Percentiles rank a stretch among this genome's conserved stretches.
phyloP scores from a whole-genome alignment of 1,140 invertebrate genomes.

The Drosophila truncata region DNA sequence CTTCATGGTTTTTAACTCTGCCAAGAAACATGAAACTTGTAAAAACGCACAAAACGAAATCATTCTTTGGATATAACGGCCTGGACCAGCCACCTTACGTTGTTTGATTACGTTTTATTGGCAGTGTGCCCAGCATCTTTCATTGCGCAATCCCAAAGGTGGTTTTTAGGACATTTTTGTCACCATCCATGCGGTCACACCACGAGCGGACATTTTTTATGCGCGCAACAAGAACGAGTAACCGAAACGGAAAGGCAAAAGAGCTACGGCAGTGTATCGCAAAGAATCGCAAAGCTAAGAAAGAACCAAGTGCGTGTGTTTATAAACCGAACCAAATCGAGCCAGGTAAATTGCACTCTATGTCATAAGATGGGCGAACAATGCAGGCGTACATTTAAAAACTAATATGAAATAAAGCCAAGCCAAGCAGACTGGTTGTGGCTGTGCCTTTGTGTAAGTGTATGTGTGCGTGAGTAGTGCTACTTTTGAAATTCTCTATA shows the following conservation, averaged over 20 bases:
- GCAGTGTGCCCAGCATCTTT: neutral
- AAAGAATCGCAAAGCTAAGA: constrained; percentile 40
- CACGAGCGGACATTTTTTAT: constrained; percentile 38
- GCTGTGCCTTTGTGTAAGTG: constrained; percentile 52
- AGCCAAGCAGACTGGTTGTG: constrained; percentile 67
- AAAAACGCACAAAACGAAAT: neutral
- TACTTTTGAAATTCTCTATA: constrained; percentile 80
- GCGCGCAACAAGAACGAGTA: constrained; percentile 56
- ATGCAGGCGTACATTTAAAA: constrained; percentile 42
- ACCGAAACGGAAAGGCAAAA: constrained; percentile 43
- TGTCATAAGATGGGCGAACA: constrained; percentile 30
- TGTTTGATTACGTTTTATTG: neutral
- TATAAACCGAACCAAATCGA: constrained; percentile 39
- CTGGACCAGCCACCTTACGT: too few relatives aligned
- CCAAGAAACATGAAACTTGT: neutral
- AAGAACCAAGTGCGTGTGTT: constrained; percentile 59
- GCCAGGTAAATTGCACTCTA: constrained; percentile 57
- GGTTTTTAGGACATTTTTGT: neutral
- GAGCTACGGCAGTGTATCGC: constrained; percentile 33
- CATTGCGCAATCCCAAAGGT: neutral
- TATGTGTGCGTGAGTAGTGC: constrained; percentile 66
- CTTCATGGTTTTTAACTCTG: too few relatives aligned
- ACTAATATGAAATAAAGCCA: constrained; percentile 55
- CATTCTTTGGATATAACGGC: neutral
- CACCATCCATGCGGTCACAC: neutral